phyloP scores from a whole-genome alignment of 2,113 vertebrate genomes.

The Rattus rattus region DNA sequence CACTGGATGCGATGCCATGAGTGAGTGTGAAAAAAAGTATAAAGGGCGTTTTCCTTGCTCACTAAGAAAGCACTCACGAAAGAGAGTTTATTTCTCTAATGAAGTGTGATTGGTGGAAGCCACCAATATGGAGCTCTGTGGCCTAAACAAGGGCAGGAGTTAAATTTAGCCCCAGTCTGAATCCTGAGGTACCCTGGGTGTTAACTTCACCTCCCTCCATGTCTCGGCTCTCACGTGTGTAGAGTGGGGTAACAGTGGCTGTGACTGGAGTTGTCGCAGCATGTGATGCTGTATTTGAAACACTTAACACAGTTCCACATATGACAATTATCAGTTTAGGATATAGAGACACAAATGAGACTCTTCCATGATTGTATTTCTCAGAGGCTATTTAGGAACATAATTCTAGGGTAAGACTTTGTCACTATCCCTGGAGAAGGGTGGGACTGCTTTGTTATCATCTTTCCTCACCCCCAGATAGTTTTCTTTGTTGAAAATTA shows the following conservation, averaged over 20 bases:
- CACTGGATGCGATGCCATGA: constrained; percentile 74
- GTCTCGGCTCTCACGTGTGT: constrained; percentile 28
- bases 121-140: constrained; percentile 1
- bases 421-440: constrained; percentile 29
- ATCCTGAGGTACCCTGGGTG: constrained; percentile 24
- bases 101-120: constrained; percentile 49
- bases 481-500: constrained; percentile 41
- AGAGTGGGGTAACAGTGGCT: constrained; percentile 14
- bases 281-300: constrained; percentile 13
- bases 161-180: background rate
- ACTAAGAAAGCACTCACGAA: constrained; percentile 57
- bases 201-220: background rate
- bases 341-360: constrained; percentile 11
- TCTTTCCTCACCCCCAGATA: background rate
- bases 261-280: background rate
- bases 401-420: constrained; percentile 46
- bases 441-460: constrained; percentile 21
- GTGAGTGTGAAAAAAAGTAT: constrained; percentile 47
- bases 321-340: constrained; percentile 5
- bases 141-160: constrained; percentile 29
- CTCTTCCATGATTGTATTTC: constrained; percentile 16
- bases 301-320: constrained; percentile 8
- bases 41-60: constrained; percentile 61
- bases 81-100: constrained; percentile 63
- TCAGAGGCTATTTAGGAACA: background rate